Conservation (phyloP, 2,797 vertebrate species). For the Leptatherina wallacei region DNA sequence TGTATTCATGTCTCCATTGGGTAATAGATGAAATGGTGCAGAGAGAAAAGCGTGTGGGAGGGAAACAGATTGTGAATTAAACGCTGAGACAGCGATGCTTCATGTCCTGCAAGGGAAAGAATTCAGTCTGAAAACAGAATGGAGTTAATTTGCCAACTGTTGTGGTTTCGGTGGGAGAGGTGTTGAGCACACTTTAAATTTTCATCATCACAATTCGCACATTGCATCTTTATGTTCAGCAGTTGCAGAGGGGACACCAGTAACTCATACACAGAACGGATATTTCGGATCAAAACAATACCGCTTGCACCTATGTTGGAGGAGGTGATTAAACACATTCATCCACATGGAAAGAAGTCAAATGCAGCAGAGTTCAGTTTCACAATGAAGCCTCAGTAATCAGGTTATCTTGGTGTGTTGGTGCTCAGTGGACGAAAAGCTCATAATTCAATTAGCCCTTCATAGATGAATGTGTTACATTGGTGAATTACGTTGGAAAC, state of each 20-base stretch:
- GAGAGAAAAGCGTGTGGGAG: conserved; percentile 37
- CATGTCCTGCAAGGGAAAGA: conserved; percentile 47
- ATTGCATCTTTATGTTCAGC: neutral
- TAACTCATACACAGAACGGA: neutral
- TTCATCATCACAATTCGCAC: conserved; percentile 38
- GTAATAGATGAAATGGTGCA: conserved; percentile 51
- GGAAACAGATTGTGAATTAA: conserved; percentile 72
- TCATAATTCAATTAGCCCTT: conserved; percentile 67
- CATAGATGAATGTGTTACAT: conserved; percentile 33
- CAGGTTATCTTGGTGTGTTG: conserved; percentile 61
- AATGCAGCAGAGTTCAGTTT: conserved; percentile 45
- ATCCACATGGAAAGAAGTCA: conserved; percentile 18
- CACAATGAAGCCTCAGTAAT: conserved; percentile 62
- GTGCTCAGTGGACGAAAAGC: conserved; percentile 27
- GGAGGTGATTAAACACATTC: conserved; percentile 9
- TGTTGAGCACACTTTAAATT: conserved; percentile 44
- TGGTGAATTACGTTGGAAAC: conserved; percentile 52
- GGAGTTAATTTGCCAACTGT: conserved; percentile 60
- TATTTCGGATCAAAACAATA: neutral
- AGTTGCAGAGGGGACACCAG: neutral
- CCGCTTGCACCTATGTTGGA: neutral
- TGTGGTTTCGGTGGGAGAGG: conserved; percentile 39
- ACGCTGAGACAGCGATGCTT: conserved; percentile 50
- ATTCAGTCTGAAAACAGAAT: conserved; percentile 63
- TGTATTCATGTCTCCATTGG: conserved; percentile 34